Conservation (phyloP, 2,113 vertebrate species). For the Saimiri boliviensis region DNA sequence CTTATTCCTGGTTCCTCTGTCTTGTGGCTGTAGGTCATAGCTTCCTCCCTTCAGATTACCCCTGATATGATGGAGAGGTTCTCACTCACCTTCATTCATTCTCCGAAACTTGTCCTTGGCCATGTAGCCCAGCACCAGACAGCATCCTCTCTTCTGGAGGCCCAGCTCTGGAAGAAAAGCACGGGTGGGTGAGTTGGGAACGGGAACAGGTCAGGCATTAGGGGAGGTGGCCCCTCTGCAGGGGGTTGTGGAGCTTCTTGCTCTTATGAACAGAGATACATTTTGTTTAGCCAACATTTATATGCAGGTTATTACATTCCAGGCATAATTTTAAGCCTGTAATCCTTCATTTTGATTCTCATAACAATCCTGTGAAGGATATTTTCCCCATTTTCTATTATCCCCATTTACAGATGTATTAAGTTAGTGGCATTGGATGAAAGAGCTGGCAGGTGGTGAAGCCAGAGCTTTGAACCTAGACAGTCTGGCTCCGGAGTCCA, state of each 20-base stretch:
- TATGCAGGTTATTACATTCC: not conserved
- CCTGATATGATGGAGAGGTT: not conserved
- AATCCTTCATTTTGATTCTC: not conserved
- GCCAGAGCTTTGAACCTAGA: not conserved
- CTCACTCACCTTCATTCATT: slow-evolving; percentile 88
- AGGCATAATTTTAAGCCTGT: not conserved
- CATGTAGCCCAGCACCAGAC: slow-evolving; percentile 88
- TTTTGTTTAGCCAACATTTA: not conserved
- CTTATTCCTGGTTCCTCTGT: not conserved
- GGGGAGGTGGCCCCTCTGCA: not conserved
- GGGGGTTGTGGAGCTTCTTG: not conserved
- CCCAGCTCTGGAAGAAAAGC: slow-evolving; percentile 86
- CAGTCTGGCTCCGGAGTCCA: not conserved
- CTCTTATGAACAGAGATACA: not conserved
- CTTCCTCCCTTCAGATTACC: not conserved
- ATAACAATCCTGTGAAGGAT: not conserved
- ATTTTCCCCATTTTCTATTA: not conserved
- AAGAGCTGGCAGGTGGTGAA: not conserved
- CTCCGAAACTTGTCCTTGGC: slow-evolving; percentile 90
- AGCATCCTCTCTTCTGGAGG: slow-evolving; percentile 88
- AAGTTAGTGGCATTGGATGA: not conserved
- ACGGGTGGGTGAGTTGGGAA: slow-evolving; percentile 3
- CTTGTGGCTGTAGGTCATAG: not conserved
- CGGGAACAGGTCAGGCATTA: not conserved
- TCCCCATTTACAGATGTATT: not conserved